Conservation (phyloP, 2,888 invertebrate species). For the Mythimna pallens region DNA sequence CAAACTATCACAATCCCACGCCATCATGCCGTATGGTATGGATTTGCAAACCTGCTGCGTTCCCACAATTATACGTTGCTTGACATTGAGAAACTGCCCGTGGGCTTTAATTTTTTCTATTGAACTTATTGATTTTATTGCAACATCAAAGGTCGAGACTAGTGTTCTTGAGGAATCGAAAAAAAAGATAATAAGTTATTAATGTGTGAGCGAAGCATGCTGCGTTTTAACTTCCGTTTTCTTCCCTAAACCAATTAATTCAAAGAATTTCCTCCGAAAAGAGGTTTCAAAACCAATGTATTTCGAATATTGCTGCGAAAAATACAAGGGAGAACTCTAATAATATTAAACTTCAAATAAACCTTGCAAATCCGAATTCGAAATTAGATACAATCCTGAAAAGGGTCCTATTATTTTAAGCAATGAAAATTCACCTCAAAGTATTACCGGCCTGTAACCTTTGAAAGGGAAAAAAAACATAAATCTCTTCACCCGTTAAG, state of each 20-base stretch:
- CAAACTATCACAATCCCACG: not conserved
- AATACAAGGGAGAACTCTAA: not conserved
- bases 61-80: conserved; percentile 28
- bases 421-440: conserved; percentile 5
- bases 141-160: not conserved
- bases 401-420: conserved; percentile 19
- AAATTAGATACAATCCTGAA: conserved; percentile 6
- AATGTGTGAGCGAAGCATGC: not conserved
- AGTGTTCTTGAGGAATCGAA: not conserved
- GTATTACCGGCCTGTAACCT: conserved; percentile 1
- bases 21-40: not conserved
- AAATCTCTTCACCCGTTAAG: conserved; percentile 21
- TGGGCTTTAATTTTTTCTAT: not conserved
- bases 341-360: conserved; percentile 12
- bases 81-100: conserved; percentile 30
- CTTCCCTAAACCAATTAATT: not conserved
- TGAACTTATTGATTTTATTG: conserved; percentile 24
- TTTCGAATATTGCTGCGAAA: not conserved
- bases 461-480: conserved; percentile 19
- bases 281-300: not conserved
- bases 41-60: not conserved
- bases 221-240: not conserved
- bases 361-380: not conserved
- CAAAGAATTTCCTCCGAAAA: not conserved
- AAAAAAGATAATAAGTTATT: not conserved